Conservation (phyloP, 1,140 invertebrate species). For the Neelides sp. region DNA sequence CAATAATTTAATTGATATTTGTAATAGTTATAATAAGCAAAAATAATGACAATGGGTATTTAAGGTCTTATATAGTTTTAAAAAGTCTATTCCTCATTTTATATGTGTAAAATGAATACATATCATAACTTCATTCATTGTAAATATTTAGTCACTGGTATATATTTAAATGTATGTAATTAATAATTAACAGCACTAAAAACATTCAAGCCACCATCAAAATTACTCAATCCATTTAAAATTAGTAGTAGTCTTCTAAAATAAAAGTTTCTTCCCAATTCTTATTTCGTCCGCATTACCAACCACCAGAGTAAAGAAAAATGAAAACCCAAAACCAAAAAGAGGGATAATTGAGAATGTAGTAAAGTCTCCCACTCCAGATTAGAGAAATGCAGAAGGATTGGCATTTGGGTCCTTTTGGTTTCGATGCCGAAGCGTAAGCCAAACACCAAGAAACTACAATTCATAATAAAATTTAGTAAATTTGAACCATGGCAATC, state of each 20-base stretch:
- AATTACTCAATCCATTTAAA: not conserved
- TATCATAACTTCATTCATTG: no score
- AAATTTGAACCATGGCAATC: constrained; percentile 4
- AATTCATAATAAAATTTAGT: constrained; percentile 39
- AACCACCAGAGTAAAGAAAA: not conserved
- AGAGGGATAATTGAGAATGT: not conserved
- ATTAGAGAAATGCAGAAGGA: constrained; percentile 93
- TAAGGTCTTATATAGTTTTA: no score
- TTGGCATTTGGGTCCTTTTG: constrained; percentile 88
- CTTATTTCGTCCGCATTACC: not conserved
- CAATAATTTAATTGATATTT: no score
- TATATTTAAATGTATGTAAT: no score
- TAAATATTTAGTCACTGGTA: no score
- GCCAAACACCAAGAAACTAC: constrained; percentile 93
- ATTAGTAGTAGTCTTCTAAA: not conserved
- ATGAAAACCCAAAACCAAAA: not conserved
- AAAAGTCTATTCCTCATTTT: no score
- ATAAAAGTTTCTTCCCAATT: not conserved
- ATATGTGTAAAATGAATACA: no score
- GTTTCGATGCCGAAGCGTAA: constrained; percentile 90
- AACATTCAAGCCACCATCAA: not conserved
- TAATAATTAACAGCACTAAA: no score
- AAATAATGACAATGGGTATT: no score
- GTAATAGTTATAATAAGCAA: no score
- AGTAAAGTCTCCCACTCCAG: constrained; percentile 23